Base-by-base conservation (phyloP, 2,888 invertebrate genomes). In the Eupithecia insigniata region DNA sequence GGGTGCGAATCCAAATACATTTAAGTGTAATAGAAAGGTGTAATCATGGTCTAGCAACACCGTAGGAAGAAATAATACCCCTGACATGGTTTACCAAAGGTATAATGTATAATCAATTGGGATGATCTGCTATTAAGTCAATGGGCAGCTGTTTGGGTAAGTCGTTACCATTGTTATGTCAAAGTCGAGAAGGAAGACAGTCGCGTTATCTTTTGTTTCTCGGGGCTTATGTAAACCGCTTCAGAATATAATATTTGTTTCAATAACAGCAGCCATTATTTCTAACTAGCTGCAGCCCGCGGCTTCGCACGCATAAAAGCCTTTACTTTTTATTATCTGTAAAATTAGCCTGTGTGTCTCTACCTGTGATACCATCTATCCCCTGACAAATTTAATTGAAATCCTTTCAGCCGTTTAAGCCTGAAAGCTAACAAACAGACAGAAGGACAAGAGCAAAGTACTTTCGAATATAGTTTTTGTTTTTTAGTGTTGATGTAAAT, bases 71-170 rank as follows among this genome's bases (percentile, higher is more conserved):
- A 46, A 69, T 62, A 43, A 39, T 61, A 61, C 26, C 43, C 32
- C 46, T 60, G 43, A 55, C 51, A 69, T 67, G 70, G 67, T 71
- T 71, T 66, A 67, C 72, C 34, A 39, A 30, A 72, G 58, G 62
- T 69, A 46, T 73, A 75, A 75, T 73, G 58, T 66, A 32, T 71
- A 75, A 75, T 75, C 73, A 74, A 69, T 74, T 71, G 55, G 66
- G 62, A 69, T 74, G 61, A 71, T 69, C 71, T 58, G 22, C 66
- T 62, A 70, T 68, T 70, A 66, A 46, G 39, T 30, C 39, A 55
- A 62, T 26, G 36, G 64, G 61, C 72, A 75, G 72, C 70, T 75
- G 75, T 71, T 75, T 66, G 18, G 30, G 26, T 39, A 61, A 66
- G 14, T 51, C 34, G 30, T n/a, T 39, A 67, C 64, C 55, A 67